Evolutionary conservation across 2,888 invertebrate genomes (phyloP).

Genomic region (Fragum fragum): DNA sequence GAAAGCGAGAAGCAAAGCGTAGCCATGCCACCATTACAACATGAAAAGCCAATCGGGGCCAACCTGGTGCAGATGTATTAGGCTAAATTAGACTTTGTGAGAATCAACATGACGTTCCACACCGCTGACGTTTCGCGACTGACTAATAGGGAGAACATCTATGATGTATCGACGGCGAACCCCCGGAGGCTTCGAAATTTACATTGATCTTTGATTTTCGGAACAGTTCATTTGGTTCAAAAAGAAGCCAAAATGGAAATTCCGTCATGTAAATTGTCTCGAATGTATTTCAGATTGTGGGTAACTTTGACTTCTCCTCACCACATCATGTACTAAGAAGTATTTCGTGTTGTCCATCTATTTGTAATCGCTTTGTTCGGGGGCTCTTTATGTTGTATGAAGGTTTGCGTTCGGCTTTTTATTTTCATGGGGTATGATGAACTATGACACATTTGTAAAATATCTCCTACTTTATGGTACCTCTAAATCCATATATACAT

Average conservation of each 20-base stretch:
- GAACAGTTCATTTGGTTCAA: neutral
- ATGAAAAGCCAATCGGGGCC: conserved; percentile 19
- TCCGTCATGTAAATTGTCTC: too few relatives aligned
- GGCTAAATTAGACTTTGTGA: neutral
- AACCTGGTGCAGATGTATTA: conserved; percentile 25
- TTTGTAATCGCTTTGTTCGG: too few relatives aligned
- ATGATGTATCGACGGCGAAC: conserved; percentile 22
- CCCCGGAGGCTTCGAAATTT: conserved; percentile 6
- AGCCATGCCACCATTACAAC: conserved; percentile 17
- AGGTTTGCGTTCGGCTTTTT: too few relatives aligned
- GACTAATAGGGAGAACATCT: conserved; percentile 20
- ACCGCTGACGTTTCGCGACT: conserved; percentile 15
- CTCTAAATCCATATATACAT: too few relatives aligned
- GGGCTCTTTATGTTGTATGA: too few relatives aligned
- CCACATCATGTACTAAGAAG: too few relatives aligned
- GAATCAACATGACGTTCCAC: conserved; percentile 8
- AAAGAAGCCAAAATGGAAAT: neutral
- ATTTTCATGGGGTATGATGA: too few relatives aligned
- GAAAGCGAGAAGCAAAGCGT: conserved; percentile 5
- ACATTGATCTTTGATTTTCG: conserved; percentile 19
- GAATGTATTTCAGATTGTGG: too few relatives aligned
- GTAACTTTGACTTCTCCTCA: too few relatives aligned
- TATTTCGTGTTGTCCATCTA: too few relatives aligned
- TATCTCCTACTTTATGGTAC: too few relatives aligned
- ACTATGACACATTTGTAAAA: too few relatives aligned